These are phyloP conservation scores for Chymomyza procnemis DNA, from an alignment of 2,888 invertebrate genomes.

Conservation along the genomic window DNA sequence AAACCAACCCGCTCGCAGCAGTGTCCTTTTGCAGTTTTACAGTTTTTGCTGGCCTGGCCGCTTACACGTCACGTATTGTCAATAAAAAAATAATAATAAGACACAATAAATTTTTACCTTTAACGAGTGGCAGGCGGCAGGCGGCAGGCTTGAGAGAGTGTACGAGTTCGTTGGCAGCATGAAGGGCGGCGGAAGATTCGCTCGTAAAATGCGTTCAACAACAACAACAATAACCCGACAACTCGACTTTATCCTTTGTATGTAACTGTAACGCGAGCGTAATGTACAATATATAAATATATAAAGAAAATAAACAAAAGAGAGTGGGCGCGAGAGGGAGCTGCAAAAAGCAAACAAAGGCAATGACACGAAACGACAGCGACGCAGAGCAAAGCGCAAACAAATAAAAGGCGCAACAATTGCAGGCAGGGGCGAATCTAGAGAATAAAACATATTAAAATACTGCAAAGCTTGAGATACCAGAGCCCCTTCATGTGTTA, in stretches of 20 bases:
- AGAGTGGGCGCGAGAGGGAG: conserved; percentile 15
- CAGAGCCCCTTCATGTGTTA: background rate
- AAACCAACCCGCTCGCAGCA: background rate
- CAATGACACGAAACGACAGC: conserved; percentile 70
- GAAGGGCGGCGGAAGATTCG: background rate
- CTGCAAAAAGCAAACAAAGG: conserved; percentile 68
- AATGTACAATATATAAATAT: conserved; percentile 59
- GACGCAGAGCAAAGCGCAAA: conserved; percentile 62
- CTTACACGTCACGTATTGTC: conserved; percentile 76
- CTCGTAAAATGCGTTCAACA: conserved; percentile 12
- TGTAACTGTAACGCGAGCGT: conserved; percentile 53
- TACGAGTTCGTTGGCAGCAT: conserved; percentile 20
- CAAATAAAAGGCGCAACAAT: conserved; percentile 73
- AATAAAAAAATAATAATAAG: conserved; percentile 77
- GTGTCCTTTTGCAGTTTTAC: background rate
- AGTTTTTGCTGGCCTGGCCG: conserved; percentile 14
- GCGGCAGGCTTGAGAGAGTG: background rate
- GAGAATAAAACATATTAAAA: conserved; percentile 12
- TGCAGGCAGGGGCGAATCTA: conserved; percentile 30
- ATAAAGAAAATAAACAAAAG: conserved; percentile 64
- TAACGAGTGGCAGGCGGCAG: conserved; percentile 48
- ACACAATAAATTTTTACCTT: conserved; percentile 75
- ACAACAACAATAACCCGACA: conserved; percentile 1
- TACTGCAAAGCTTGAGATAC: background rate
- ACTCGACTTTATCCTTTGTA: background rate